A percentile compares a stretch with the other conserved stretches of the same genome.
phyloP scores from a whole-genome alignment of 2,888 invertebrate species.

The Rotaria socialis region DNA sequence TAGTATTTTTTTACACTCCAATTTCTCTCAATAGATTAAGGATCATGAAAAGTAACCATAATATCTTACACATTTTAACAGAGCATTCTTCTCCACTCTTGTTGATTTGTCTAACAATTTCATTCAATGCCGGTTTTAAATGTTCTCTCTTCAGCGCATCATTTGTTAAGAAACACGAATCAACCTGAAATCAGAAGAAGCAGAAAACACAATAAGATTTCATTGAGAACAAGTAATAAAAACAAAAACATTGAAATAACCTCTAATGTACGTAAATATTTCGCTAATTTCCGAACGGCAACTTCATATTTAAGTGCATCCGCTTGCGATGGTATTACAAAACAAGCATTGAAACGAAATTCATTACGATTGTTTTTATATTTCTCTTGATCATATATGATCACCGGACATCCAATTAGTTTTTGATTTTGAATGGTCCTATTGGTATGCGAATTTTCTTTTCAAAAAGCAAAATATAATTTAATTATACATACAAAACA shows the following conservation, averaged over 20 bases:
- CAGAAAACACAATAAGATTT: neutral
- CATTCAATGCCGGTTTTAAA: neutral
- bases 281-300: neutral
- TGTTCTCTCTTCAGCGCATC: neutral
- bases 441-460: neutral
- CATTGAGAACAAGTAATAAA: neutral
- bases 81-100: constrained; percentile 12
- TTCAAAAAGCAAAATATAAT: neutral
- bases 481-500: constrained; percentile 2
- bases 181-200: neutral
- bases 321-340: constrained; percentile 18
- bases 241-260: neutral
- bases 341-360: constrained; percentile 32
- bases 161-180: neutral
- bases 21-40: too few relatives aligned
- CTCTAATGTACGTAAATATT: constrained; percentile 5
- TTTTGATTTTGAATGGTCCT: constrained; percentile 19
- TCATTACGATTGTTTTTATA: constrained; percentile 23
- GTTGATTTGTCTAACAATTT: neutral
- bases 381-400: neutral
- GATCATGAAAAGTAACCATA: too few relatives aligned
- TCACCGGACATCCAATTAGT: constrained; percentile 18
- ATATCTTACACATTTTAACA: neutral
- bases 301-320: constrained; percentile 35
- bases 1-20: too few relatives aligned